A percentile compares a stretch with the other conserved stretches of the same genome.
These are phyloP conservation scores for Mimumesa dahlbomi DNA, from an alignment of 2,888 invertebrate genomes.

Conservation along the genomic window DNA sequence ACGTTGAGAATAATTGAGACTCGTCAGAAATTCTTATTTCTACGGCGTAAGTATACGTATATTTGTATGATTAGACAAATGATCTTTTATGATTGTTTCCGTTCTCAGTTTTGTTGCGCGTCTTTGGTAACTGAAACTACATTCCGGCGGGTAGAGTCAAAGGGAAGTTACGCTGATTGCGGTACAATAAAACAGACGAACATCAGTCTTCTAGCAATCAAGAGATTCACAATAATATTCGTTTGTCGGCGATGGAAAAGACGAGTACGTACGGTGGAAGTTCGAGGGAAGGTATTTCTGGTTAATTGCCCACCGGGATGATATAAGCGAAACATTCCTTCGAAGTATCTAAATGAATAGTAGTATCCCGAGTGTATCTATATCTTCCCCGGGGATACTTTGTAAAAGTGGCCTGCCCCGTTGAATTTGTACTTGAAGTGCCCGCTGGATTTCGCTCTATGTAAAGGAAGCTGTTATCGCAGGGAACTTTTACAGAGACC, in stretches of 20 bases:
- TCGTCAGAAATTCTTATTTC: too few species aligned
- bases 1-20: too few species aligned
- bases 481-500: slow-evolving; percentile 36
- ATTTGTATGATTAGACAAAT: too few species aligned
- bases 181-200: slow-evolving; percentile 12
- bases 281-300: slow-evolving; percentile 33
- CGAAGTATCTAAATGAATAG: slow-evolving; percentile 21
- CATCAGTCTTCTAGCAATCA: neutral
- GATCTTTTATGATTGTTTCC: neutral
- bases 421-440: slow-evolving; percentile 19
- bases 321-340: slow-evolving; percentile 14
- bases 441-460: slow-evolving; percentile 5
- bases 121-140: neutral
- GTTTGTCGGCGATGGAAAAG: neutral
- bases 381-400: slow-evolving; percentile 34
- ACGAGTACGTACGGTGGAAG: slow-evolving; percentile 7
- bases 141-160: neutral
- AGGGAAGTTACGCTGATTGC: slow-evolving; percentile 1
- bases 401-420: slow-evolving; percentile 43
- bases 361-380: slow-evolving; percentile 20
- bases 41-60: too few species aligned
- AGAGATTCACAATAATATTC: slow-evolving; percentile 10
- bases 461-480: slow-evolving; percentile 43
- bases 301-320: slow-evolving; percentile 46
- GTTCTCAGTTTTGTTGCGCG: too few species aligned